These are phyloP conservation scores for Sycophaga agraensis DNA, from an alignment of 1,140 invertebrate genomes.

Conservation along the genomic window DNA sequence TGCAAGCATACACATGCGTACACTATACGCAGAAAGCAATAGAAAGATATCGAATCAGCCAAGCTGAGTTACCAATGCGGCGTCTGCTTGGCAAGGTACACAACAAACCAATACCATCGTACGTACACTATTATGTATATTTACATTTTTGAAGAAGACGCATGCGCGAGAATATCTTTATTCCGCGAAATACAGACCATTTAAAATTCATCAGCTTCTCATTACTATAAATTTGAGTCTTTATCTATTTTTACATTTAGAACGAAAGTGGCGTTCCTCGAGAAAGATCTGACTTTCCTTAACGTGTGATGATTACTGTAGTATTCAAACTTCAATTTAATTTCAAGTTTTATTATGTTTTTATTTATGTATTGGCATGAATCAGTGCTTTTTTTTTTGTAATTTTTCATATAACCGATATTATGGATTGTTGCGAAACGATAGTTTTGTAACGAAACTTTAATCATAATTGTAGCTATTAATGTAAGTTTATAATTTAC, in stretches of 20 bases:
- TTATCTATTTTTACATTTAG: slow-evolving; percentile 13
- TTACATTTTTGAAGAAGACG: too few species aligned
- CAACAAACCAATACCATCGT: not conserved
- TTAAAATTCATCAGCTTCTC: slow-evolving; percentile 22
- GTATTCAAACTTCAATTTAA: not conserved
- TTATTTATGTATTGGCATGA: not conserved
- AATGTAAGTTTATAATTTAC: too few species aligned
- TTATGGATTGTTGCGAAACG: slow-evolving; percentile 15
- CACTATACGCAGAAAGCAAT: not conserved
- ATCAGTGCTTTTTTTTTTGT: not conserved
- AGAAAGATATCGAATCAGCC: not conserved
- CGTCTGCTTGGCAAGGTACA: too few species aligned
- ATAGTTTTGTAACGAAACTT: slow-evolving; percentile 12
- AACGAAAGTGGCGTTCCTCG: slow-evolving; percentile 6
- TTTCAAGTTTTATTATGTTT: slow-evolving; percentile 17
- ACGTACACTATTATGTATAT: too few species aligned
- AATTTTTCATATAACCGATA: not conserved
- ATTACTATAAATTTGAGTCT: slow-evolving; percentile 18
- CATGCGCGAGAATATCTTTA: slow-evolving; percentile 18
- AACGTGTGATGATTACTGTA: not conserved
- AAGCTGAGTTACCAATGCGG: too few species aligned
- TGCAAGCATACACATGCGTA: not conserved
- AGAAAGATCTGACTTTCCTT: not conserved
- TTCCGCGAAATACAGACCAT: not conserved
- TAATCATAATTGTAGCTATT: too few species aligned